Conservation (phyloP, 2,888 invertebrate genomes). For the Neocrepidodera transversa region DNA sequence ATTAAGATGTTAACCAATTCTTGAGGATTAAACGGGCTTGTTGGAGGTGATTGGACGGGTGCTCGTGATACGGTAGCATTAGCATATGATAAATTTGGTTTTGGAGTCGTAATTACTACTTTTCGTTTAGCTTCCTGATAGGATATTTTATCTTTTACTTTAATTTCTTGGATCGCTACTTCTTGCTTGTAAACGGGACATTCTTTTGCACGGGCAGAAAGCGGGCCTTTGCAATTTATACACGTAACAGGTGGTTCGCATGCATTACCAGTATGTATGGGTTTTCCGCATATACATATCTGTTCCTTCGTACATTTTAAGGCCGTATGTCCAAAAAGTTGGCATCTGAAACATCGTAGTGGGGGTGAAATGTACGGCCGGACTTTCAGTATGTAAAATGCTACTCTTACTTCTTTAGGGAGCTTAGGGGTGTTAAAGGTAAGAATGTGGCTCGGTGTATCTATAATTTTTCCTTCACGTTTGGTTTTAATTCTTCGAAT, state of each 20-base stretch:
- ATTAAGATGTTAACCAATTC: no score
- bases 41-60: no score
- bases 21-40: no score
- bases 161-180: constrained; percentile 29
- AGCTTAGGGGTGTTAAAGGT: constrained; percentile 38
- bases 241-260: constrained; percentile 13
- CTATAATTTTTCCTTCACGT: constrained; percentile 14
- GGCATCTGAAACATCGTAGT: constrained; percentile 35
- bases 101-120: no score
- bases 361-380: constrained; percentile 38
- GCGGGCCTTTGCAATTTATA: constrained; percentile 6
- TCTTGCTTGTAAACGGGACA: constrained; percentile 33
- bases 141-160: constrained; percentile 6
- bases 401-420: constrained; percentile 29
- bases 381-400: constrained; percentile 27
- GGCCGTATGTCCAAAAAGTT: constrained; percentile 30
- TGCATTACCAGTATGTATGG: constrained; percentile 19
- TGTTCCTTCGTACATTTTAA: constrained; percentile 16
- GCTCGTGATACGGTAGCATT: background rate
- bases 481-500: constrained; percentile 11
- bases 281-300: constrained; percentile 29
- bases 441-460: constrained; percentile 32
- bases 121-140: background rate
- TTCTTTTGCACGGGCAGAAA: constrained; percentile 19
- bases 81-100: background rate